A percentile compares a stretch with the other conserved stretches of the same genome.
Conservation (phyloP, 2,113 vertebrate species). For the rabbit (Oryctolagus cuniculus) region mOryCun1.1 NC_091432.1:108659001-108659500, state of each 20-base stretch:
- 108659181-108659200: background rate
- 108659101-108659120: too few species aligned
- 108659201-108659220: rapidly evolving
- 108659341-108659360: background rate
- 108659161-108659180: conserved; percentile 38
- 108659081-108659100: rapidly evolving
- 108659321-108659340: background rate
- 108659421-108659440: background rate
- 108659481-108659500: background rate
- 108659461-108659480: background rate
- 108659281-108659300: background rate
- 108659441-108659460: background rate
- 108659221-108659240: background rate
- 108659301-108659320: background rate
- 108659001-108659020: background rate
- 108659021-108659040: background rate
- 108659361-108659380: background rate
- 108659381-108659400: background rate
- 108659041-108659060: background rate
- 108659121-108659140: background rate
- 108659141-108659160: conserved; percentile 62
- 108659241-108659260: too few species aligned
- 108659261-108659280: background rate
- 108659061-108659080: background rate
- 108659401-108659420: background rate